Base-by-base conservation (phyloP, 2,888 invertebrate species). In the Spisula subtruncata region DNA sequence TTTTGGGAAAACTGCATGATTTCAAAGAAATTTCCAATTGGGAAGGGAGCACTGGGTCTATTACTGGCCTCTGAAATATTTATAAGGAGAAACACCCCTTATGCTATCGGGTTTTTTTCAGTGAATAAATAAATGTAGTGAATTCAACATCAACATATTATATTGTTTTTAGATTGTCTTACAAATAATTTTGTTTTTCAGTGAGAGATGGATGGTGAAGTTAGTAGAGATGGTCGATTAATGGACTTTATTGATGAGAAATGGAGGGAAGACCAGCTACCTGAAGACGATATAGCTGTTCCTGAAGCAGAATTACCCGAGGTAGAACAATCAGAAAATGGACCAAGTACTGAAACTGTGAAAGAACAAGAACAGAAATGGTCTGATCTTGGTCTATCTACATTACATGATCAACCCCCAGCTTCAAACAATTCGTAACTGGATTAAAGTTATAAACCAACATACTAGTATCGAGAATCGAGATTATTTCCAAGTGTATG, bases 301-400 rank as follows among this genome's bases (percentile, higher is more conserved):
- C 99, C 99, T 1, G 96, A 98, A 83, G 98, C 98, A 95, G 99
- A 99, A 97, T 97, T 99, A 83, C 98, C 99, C 0, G 99, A 99
- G 97, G 98, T 98, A 1, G 99, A 99, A 97, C 98, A 98, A 94
- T 85, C 79, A 16, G 98, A 98, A 35, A 99, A 99, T 97, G 98
- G 98, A 25, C 97, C 97, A 71, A 96, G 96, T 5, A 98, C 98
- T 96, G 98, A 99, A 96, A 99, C 99, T 0, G 97, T 99, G 12
- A 98, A 98, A 96, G 99, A 99, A 96, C 98, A 98, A 96, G 98
- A 98, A 95, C 98, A 98, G 96, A 97, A 97, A 97, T 97, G 98
- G 98, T 97, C 97, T 10, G 97, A 97, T 93, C 94, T 97, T 79
- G 97, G 96, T 29, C 93, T 95, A 51, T 94, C 95, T 1, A 90